Base-by-base conservation (phyloP, 2,888 invertebrate genomes). In the Cyrtodaria siliqua region DNA sequence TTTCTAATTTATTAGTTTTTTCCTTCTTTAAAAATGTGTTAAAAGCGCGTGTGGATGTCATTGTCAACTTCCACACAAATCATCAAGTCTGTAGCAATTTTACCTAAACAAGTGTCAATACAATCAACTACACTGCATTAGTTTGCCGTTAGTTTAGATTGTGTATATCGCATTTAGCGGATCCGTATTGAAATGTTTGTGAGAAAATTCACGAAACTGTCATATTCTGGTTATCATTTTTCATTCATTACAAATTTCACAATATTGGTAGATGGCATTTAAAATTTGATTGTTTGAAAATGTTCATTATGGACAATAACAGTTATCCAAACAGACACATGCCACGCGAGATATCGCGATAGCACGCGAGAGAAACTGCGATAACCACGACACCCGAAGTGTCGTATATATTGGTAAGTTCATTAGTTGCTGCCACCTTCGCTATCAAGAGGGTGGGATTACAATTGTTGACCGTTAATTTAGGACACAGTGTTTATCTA, bases 341-440 rank as follows among this genome's bases (percentile, higher is more conserved):
- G 75, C 56, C 75, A 76, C 75, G 70, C 75, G 70, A 64, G 60
- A 56, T 20, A 26, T 40, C 27, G 33, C 70, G 69, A 75, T 64
- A 75, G 40, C 57, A 61, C 66, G 78, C 62, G 73, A 74, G 73
- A 74, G 66, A 70, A 70, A 62, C 61, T 74, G 73, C 73, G 78
- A 74, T 74, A 79, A 70, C 73, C 52, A 18, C 59, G 9, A 44
- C 4, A 9, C 3, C 44, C 4, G n/a, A 20, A 16, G 44, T 44
- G 44, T 44, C 20, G 44, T 44, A 44, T 16, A 50, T 70, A 60
- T 50, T 66, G 57, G 55, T 38, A 18, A 55, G 50, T 53, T 40
- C 42, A 70, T 75, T 75, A 55, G 57, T 40, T 61, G 26, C 20
- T 56, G 75, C 66, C 75, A 76, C 70, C 42, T 76, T 50, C 50